A percentile compares a stretch with the other conserved stretches of the same genome.
Conservation (phyloP, 1,140 invertebrate species). For the Solenopsis invicta region DNA sequence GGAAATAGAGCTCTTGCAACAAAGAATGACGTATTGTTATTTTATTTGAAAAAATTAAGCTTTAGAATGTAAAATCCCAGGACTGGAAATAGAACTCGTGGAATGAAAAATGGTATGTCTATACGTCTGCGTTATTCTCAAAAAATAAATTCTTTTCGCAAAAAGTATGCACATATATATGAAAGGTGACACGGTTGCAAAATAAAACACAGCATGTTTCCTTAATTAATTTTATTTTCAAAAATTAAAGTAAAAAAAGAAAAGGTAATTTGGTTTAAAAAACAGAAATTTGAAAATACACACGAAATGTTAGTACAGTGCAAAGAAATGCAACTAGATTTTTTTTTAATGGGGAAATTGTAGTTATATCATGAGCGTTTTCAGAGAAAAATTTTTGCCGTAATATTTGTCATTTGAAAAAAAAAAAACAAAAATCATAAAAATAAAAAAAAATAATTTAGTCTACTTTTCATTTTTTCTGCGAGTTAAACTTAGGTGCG, state of each 20-base stretch:
- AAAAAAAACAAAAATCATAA: no score
- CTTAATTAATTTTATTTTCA: background rate
- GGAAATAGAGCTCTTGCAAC: conserved; percentile 48
- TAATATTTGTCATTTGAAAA: no score
- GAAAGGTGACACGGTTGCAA: background rate
- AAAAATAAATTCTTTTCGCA: conserved; percentile 47
- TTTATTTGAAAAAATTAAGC: conserved; percentile 49
- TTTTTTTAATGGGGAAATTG: no score
- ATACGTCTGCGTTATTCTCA: conserved; percentile 32
- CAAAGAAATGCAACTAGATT: no score
- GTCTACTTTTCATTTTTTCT: no score
- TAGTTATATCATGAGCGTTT: no score
- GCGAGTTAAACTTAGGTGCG: no score
- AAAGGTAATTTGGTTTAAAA: background rate
- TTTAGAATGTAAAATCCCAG: conserved; percentile 17
- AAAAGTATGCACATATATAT: background rate
- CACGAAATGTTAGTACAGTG: background rate
- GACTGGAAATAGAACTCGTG: conserved; percentile 26
- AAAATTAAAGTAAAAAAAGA: background rate
- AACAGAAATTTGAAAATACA: background rate
- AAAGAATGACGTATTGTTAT: conserved; percentile 24
- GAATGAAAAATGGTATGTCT: conserved; percentile 23
- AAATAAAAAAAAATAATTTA: no score
- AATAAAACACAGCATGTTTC: conserved; percentile 1
- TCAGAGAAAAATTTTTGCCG: no score